Evolutionary conservation across 2,113 vertebrate species (phyloP).

Genomic region (Sinocyclocheilus maitianheensis): DNA sequence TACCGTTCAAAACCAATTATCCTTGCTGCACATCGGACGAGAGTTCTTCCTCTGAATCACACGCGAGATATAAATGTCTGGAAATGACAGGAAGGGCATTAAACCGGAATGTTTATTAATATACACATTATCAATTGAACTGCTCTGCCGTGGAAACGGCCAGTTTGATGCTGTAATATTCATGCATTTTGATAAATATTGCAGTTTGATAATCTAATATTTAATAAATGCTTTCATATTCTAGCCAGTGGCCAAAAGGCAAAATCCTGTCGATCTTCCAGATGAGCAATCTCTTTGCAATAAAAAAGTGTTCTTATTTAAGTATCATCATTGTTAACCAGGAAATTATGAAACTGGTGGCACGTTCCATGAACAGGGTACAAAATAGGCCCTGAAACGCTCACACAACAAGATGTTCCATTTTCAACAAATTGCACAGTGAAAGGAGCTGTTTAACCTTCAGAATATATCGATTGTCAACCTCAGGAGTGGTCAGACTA

Average conservation of each 20-base stretch:
- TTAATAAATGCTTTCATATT: slow-evolving; percentile 33
- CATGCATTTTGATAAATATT: slow-evolving; percentile 23
- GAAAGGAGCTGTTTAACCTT: background rate
- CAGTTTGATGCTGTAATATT: slow-evolving; percentile 27
- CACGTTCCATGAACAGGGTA: background rate
- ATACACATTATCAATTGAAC: slow-evolving; percentile 29
- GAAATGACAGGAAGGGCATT: background rate
- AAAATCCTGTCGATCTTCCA: background rate
- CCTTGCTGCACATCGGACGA: background rate
- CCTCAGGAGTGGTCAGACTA: background rate
- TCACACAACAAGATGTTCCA: background rate
- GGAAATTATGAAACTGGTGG: background rate
- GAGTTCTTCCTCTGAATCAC: slow-evolving; percentile 12
- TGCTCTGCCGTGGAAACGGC: background rate
- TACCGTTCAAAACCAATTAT: slow-evolving; percentile 33
- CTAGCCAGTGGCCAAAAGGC: slow-evolving; percentile 21
- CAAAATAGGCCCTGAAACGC: background rate
- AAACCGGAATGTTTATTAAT: slow-evolving; percentile 30
- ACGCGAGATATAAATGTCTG: background rate
- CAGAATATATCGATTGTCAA: background rate
- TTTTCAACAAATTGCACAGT: background rate
- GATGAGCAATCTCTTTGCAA: slow-evolving; percentile 26
- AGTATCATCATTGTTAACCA: slow-evolving; percentile 42
- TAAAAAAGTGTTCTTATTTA: slow-evolving; percentile 16
- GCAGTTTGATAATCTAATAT: slow-evolving; percentile 16